Conservation (phyloP, 2,113 vertebrate genomes). For the Phaetusa simplex region DNA sequence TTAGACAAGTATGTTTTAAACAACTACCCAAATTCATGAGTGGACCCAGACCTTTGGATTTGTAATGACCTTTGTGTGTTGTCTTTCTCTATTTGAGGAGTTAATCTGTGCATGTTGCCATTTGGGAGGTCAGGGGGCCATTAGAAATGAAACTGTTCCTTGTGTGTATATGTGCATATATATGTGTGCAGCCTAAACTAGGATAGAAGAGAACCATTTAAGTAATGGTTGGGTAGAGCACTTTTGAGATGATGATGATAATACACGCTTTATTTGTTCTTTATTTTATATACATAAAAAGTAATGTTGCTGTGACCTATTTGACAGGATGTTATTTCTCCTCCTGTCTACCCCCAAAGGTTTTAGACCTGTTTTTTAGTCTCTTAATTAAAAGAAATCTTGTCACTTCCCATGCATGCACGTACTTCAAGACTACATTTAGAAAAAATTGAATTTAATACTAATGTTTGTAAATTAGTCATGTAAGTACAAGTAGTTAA, state of each 20-base stretch:
- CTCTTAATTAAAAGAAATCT: background rate
- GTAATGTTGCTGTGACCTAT: background rate
- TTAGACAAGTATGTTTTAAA: background rate
- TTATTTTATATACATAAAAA: background rate
- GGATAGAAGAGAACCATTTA: background rate
- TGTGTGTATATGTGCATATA: background rate
- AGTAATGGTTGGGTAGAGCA: background rate
- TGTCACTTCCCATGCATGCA: background rate
- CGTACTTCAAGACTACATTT: background rate
- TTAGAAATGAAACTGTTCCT: background rate
- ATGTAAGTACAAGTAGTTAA: background rate
- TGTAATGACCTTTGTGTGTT: conserved; percentile 20
- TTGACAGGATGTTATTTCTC: background rate
- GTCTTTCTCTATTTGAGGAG: background rate
- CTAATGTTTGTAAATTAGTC: background rate
- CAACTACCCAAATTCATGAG: background rate
- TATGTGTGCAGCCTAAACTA: background rate
- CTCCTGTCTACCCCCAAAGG: background rate
- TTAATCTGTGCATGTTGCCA: background rate
- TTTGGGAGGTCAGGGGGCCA: background rate
- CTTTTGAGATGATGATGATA: background rate
- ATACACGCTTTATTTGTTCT: background rate
- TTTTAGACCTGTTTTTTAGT: background rate
- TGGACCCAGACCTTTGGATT: background rate
- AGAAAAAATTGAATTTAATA: background rate